These are phyloP conservation scores for Aphis craccivora DNA, from an alignment of 1,140 invertebrate genomes.

Conservation along the genomic window DNA sequence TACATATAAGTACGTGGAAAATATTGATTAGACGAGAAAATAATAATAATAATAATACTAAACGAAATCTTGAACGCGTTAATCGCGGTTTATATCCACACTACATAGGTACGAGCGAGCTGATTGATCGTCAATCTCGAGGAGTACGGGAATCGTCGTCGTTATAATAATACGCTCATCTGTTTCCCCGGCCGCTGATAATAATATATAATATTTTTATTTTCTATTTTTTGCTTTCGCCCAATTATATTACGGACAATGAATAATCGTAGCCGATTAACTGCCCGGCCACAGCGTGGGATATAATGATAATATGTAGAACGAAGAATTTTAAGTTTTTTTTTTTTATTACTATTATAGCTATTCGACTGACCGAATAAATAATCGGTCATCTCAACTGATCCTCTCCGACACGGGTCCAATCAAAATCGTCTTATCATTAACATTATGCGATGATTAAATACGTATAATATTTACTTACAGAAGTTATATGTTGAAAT, in stretches of 20 bases:
- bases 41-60: not conserved
- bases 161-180: not conserved
- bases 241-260: conserved; percentile 22
- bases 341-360: not conserved
- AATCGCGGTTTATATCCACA: conserved; percentile 12
- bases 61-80: conserved; percentile 3
- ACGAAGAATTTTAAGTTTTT: not conserved
- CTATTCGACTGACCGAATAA: conserved; percentile 61
- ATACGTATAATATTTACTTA: not conserved
- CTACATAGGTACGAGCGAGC: not conserved
- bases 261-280: conserved; percentile 23
- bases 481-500: not conserved
- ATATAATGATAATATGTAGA: not conserved
- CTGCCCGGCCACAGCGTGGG: not conserved
- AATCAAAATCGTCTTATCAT: not conserved
- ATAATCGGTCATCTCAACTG: not conserved
- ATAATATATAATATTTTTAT: not conserved
- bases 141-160: not conserved
- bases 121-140: conserved; percentile 32
- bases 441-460: not conserved
- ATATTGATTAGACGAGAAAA: conserved; percentile 37
- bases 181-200: not conserved
- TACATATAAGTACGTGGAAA: not conserved
- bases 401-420: not conserved
- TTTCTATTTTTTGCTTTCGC: conserved; percentile 1